Base-by-base conservation (phyloP, 2,113 vertebrate species). In the Clupea harengus region DNA sequence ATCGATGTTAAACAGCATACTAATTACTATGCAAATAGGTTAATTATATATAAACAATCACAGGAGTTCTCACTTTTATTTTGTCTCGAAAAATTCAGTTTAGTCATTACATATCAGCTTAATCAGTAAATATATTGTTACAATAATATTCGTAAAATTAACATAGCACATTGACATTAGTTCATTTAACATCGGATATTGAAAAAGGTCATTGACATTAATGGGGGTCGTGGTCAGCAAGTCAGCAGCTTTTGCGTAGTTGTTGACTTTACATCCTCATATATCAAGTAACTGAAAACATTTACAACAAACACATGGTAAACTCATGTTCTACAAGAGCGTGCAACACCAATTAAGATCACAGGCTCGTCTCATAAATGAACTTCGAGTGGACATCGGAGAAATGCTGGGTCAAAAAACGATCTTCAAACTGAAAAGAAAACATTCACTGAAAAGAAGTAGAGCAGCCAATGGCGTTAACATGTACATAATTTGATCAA, bases 21-120 rank as follows among this genome's bases (percentile, higher is more conserved):
- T 78, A 78, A 78, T 78, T 78, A 78, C 3, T 78, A 78, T 78
- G 72, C 72, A 78, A 15, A 78, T 78, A 78, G 25, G 28, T 39
- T 32, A 28, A 78, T 78, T 17, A 13, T 15, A 78, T 78, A 11
- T 28, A 44, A 13, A 17, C 10, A 39, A 64, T 64, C 32, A 78
- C 3, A 44, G 8, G 15, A 32, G 28, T 15, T 78, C 15, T 78
- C 9, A 44, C 32, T 32, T 78, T 78, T 32, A 39, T 32, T 72
- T 25, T 78, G 72, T 78, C 28, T 39, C 17, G 72, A 15, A 78
- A 39, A 78, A 78, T n/a, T n/a, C n/a, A 9, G 13, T 32, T 11
- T 28, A 78, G 9, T 78, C 39, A 60, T 67, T 67, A 78, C 28
- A 39, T 32, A 0, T 64, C 7, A n/a, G 11, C 11, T 18, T 39